These are phyloP conservation scores for Setipinna tenuifilis DNA, from an alignment of 2,797 vertebrate genomes.

Conservation along the genomic window DNA sequence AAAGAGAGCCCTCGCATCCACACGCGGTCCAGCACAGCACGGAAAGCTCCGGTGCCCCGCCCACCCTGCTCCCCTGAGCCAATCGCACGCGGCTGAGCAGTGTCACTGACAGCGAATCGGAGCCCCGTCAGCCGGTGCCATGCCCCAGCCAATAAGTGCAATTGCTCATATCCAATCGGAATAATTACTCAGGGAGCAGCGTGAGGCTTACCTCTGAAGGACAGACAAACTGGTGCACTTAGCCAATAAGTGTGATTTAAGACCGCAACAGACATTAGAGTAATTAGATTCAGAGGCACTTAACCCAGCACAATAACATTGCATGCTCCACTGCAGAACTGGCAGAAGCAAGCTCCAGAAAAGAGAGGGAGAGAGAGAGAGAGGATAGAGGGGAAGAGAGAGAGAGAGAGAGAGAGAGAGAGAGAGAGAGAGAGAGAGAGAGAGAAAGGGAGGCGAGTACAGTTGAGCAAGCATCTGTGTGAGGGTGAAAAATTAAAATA, in stretches of 20 bases:
- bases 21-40: constrained; percentile 72
- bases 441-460: too few relatives aligned
- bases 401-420: too few relatives aligned
- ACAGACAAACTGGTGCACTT: constrained; percentile 62
- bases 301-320: constrained; percentile 63
- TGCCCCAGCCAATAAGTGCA: constrained; percentile 75
- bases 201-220: constrained; percentile 70
- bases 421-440: too few relatives aligned
- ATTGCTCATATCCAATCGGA: constrained; percentile 76
- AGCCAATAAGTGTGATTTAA: constrained; percentile 73
- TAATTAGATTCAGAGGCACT: constrained; percentile 75
- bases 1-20: constrained; percentile 74
- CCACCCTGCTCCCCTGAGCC: constrained; percentile 70
- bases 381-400: not conserved
- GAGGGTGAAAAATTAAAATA: not conserved
- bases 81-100: constrained; percentile 62
- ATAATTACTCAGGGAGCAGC: constrained; percentile 72
- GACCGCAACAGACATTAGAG: constrained; percentile 69
- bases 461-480: too few relatives aligned
- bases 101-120: constrained; percentile 65
- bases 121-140: constrained; percentile 63
- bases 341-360: constrained; percentile 45
- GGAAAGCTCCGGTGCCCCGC: constrained; percentile 68
- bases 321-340: constrained; percentile 64
- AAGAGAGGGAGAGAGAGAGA: not conserved